phyloP scores from a whole-genome alignment of 2,888 invertebrate genomes.

The Crioceris asparagi region DNA sequence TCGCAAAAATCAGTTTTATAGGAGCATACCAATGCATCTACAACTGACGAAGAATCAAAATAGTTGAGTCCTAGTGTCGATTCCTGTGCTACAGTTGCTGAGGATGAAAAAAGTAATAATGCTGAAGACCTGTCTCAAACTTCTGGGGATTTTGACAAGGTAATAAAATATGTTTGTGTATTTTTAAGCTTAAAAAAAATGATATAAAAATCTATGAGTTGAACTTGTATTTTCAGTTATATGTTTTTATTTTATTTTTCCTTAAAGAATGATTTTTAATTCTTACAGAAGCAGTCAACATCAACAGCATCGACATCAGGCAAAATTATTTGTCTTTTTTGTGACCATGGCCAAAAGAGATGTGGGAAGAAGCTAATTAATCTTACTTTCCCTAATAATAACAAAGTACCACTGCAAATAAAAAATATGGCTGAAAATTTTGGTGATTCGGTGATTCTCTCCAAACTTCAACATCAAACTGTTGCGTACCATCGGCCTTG shows the following conservation, averaged over 20 bases:
- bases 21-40: conserved; percentile 11
- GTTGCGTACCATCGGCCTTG: conserved; percentile 13
- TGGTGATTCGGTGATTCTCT: conserved; percentile 7
- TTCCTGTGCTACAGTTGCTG: conserved; percentile 11
- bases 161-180: conserved; percentile 8
- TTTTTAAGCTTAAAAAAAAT: conserved; percentile 8
- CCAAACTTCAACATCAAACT: conserved; percentile 13
- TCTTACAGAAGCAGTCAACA: conserved; percentile 5
- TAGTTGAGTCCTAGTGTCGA: conserved; percentile 12
- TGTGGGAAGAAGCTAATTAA: conserved; percentile 2
- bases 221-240: neutral
- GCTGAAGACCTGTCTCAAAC: conserved; percentile 10
- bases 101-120: conserved; percentile 13
- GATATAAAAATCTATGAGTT: conserved; percentile 2
- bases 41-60: conserved; percentile 11
- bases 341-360: neutral
- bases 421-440: conserved; percentile 5
- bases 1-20: too few relatives aligned
- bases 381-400: conserved; percentile 7
- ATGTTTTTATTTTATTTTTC: conserved; percentile 1
- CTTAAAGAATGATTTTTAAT: conserved; percentile 7
- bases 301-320: conserved; percentile 6
- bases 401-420: conserved; percentile 1
- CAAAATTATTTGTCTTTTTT: conserved; percentile 2
- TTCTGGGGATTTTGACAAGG: conserved; percentile 11